Percentiles rank a stretch among this genome's conserved stretches.
Conservation (phyloP, 2,888 invertebrate species). For the Dinocampus coccinellae region DNA sequence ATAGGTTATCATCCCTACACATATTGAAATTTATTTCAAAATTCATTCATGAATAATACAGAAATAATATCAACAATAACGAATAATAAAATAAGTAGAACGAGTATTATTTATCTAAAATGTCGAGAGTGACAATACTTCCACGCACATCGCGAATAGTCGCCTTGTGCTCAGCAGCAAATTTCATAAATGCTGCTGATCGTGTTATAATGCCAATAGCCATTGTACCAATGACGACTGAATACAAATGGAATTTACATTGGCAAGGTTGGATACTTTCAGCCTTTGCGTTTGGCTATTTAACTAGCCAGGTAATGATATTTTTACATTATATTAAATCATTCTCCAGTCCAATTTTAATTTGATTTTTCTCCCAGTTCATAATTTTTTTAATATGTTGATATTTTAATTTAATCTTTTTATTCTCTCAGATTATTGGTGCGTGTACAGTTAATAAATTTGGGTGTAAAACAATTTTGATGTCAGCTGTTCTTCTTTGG, state of each 20-base stretch:
- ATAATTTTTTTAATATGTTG: background rate
- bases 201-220: slow-evolving; percentile 84
- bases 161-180: slow-evolving; percentile 79
- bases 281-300: slow-evolving; percentile 82
- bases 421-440: slow-evolving; percentile 72
- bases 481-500: slow-evolving; percentile 80
- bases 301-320: slow-evolving; percentile 77
- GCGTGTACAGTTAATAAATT: slow-evolving; percentile 78
- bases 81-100: background rate
- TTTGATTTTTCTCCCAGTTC: background rate
- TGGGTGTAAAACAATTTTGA: slow-evolving; percentile 78
- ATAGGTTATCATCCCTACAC: background rate
- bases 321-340: background rate
- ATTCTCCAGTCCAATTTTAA: background rate
- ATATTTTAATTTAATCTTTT: slow-evolving; percentile 1
- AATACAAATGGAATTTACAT: slow-evolving; percentile 79
- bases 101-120: slow-evolving; percentile 54
- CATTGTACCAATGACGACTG: slow-evolving; percentile 80
- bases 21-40: background rate
- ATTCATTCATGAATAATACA: background rate
- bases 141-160: slow-evolving; percentile 74
- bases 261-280: slow-evolving; percentile 83
- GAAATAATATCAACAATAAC: background rate
- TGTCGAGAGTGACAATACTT: slow-evolving; percentile 71
- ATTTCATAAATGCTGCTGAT: slow-evolving; percentile 84